A percentile compares a stretch with the other conserved stretches of the same genome.
These are phyloP conservation scores for Oeneis ivallda DNA, from an alignment of 2,888 invertebrate species.

Conservation along the genomic window DNA sequence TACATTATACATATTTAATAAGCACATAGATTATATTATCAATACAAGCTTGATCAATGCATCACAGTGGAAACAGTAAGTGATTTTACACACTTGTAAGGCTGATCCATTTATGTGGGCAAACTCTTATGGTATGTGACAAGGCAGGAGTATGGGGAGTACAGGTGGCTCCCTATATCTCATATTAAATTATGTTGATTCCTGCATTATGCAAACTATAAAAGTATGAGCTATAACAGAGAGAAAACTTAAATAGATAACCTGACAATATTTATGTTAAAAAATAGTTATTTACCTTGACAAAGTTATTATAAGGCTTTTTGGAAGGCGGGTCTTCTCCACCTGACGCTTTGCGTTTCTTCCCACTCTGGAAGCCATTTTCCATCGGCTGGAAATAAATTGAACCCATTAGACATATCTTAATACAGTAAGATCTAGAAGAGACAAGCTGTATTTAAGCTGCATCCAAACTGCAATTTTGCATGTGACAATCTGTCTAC, in stretches of 20 bases:
- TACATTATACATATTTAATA: too few species aligned
- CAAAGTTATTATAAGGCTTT: conserved; percentile 86
- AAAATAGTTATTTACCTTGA: conserved; percentile 72
- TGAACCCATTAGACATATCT: neutral
- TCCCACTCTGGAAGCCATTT: conserved; percentile 53
- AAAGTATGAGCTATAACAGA: neutral
- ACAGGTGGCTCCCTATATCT: neutral
- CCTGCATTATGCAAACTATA: neutral
- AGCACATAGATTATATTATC: too few species aligned
- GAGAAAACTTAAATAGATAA: neutral
- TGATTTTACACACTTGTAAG: too few species aligned
- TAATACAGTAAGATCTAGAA: too few species aligned
- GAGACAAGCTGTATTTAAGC: neutral
- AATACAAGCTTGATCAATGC: too few species aligned
- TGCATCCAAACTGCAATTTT: too few species aligned
- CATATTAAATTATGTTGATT: too few species aligned
- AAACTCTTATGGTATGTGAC: too few species aligned
- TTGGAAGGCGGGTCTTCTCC: conserved; percentile 66
- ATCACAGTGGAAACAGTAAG: too few species aligned
- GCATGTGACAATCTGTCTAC: too few species aligned
- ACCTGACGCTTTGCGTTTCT: conserved; percentile 72
- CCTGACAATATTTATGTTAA: neutral
- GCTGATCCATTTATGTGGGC: too few species aligned
- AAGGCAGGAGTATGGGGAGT: too few species aligned
- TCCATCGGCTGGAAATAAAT: conserved; percentile 43